These are phyloP conservation scores for Takifugu rubripes DNA, from an alignment of 2,797 vertebrate species.

Conservation along the genomic window DNA sequence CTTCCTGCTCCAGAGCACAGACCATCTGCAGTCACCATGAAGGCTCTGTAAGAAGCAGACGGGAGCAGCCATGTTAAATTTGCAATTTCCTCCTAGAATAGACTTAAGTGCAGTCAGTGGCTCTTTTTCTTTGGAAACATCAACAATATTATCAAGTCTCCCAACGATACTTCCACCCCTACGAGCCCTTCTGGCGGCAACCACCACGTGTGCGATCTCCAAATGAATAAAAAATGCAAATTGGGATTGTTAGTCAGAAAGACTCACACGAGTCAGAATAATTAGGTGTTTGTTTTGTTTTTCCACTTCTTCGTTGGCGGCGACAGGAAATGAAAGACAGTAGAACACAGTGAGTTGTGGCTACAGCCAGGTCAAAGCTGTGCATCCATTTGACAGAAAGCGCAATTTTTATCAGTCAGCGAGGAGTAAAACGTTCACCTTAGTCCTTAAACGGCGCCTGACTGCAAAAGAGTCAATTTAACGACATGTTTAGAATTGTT, in stretches of 20 bases:
- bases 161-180: slow-evolving; percentile 48
- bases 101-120: slow-evolving; percentile 15
- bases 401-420: too few relatives aligned
- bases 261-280: slow-evolving; percentile 69
- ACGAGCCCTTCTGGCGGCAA: slow-evolving; percentile 45
- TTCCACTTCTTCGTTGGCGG: slow-evolving; percentile 46
- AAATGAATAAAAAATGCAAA: slow-evolving; percentile 79
- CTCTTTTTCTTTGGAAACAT: slow-evolving; percentile 32
- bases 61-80: slow-evolving; percentile 23
- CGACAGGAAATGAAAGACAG: slow-evolving; percentile 56
- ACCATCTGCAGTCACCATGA: slow-evolving; percentile 41
- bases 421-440: too few relatives aligned
- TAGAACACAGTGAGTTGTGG: slow-evolving; percentile 48
- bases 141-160: slow-evolving; percentile 51
- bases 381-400: slow-evolving; percentile 23
- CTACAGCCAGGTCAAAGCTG: too few relatives aligned
- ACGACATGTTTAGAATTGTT: slow-evolving; percentile 7
- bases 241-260: slow-evolving; percentile 73
- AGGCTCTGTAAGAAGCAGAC: slow-evolving; percentile 30
- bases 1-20: slow-evolving; percentile 29
- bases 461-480: too few relatives aligned
- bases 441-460: too few relatives aligned
- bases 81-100: slow-evolving; percentile 14
- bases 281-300: slow-evolving; percentile 58
- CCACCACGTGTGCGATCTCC: slow-evolving; percentile 44